These are phyloP conservation scores for Panthera uncia DNA, from an alignment of 2,113 vertebrate species.

Conservation along the genomic window DNA sequence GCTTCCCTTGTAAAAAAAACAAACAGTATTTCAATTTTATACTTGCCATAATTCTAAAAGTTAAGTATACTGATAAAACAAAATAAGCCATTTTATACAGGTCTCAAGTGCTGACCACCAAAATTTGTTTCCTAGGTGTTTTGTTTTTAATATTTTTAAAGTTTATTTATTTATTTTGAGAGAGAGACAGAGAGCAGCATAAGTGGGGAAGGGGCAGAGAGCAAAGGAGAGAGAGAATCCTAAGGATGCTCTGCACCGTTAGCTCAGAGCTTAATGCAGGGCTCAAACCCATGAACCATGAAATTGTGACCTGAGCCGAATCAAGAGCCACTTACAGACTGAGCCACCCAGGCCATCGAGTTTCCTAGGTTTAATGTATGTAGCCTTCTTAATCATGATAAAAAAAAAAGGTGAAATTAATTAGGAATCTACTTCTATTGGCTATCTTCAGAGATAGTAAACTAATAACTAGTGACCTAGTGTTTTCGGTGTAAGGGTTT, in stretches of 20 bases:
- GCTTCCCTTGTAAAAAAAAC: background rate
- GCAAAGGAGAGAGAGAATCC: too few relatives aligned
- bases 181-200: too few relatives aligned
- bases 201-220: too few relatives aligned
- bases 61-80: background rate
- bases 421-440: background rate
- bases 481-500: background rate
- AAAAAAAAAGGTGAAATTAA: background rate
- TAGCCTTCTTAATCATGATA: background rate
- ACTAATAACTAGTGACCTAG: background rate
- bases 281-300: too few relatives aligned
- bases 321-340: too few relatives aligned
- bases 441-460: background rate
- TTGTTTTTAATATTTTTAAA: too few relatives aligned
- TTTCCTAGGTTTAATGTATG: background rate
- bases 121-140: background rate
- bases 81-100: background rate
- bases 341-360: too few relatives aligned
- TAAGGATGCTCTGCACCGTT: too few relatives aligned
- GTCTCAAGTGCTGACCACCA: background rate
- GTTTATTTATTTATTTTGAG: too few relatives aligned
- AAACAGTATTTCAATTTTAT: background rate
- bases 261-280: too few relatives aligned
- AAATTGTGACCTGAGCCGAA: too few relatives aligned
- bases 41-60: background rate